Percentiles rank a stretch among this genome's conserved stretches.
phyloP scores from a whole-genome alignment of 2,113 vertebrate species.

The Brienomyrus brachyistius region DNA sequence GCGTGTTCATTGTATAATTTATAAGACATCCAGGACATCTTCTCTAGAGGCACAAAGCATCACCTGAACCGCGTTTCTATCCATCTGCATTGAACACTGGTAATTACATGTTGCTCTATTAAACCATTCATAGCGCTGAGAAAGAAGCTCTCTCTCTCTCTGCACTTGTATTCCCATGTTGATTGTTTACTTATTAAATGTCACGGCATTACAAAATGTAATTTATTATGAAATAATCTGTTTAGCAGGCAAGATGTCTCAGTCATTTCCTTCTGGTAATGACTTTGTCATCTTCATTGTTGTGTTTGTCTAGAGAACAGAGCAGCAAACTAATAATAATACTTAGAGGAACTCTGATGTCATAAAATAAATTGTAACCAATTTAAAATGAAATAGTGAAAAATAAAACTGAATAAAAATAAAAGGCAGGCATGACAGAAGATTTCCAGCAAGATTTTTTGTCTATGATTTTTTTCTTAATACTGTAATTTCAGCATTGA shows the following conservation, averaged over 20 bases:
- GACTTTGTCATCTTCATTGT: conserved; percentile 34
- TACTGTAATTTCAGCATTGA: not conserved
- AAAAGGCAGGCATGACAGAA: not conserved
- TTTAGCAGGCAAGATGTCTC: conserved; percentile 17
- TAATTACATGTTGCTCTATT: not conserved
- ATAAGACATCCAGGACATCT: not conserved
- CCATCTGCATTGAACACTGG: not conserved
- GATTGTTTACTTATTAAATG: conserved; percentile 34
- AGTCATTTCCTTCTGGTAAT: conserved; percentile 44
- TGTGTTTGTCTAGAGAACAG: conserved; percentile 29
- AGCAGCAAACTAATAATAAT: conserved; percentile 44
- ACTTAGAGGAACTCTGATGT: conserved; percentile 48
- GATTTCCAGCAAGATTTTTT: not conserved
- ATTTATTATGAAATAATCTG: conserved; percentile 24
- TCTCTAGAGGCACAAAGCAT: not conserved
- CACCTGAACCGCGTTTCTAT: not conserved
- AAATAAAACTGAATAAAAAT: not conserved
- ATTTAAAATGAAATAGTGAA: not conserved
- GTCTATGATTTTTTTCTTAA: not conserved
- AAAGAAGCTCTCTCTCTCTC: conserved; percentile 42
- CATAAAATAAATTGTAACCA: not conserved
- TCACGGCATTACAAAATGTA: conserved; percentile 32
- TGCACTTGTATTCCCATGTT: conserved; percentile 33
- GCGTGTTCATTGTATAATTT: not conserved
- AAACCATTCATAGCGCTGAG: not conserved